Base-by-base conservation (phyloP, 2,888 invertebrate genomes). In the Scaeva pyrastri region DNA sequence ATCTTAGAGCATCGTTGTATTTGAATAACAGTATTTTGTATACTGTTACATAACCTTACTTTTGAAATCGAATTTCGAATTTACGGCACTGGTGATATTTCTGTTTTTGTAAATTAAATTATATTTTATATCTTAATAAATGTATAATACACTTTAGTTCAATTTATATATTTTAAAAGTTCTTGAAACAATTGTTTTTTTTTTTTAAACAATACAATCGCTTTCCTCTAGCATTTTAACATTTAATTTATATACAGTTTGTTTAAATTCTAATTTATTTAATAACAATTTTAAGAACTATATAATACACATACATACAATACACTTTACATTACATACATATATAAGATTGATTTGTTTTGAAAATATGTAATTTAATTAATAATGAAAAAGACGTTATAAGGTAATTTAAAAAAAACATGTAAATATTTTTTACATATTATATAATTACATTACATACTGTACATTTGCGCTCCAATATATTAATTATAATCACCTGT, bases 401-500 rank as follows among this genome's bases (percentile, higher is more conserved):
- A 80, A 85, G 85, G 85, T 85, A 85, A 85, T 62, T 85, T 45
- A 60, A 39, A 2, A 50, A 62, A 68, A 75, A n/a, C n/a, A n/a
- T 76, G 70, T 68, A 76, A 75, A 72, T 77, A 75, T 80, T 16
- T 76, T 62, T 62, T 43, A 73, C 58, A 72, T 16, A 56, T 7
- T 19, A 3, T 45, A 48, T 39, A 36, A n/a, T n/a, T 48, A 48
- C 48, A 48, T 48, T n/a, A 36, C 72, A 64, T 73, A 71, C 58
- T 76, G 66, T 72, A 85, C 62, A 81, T 73, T 75, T 79, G 74
- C 26, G 26, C 58, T 75, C 55, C 52, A 66, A 70, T 50, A 23
- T 66, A 75, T 60, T 74, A 79, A 74, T 84, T 76, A 81, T 79
- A 79, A 74, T 84, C 81, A 81, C 66, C 58, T 52, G 60, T 80